A percentile compares a stretch with the other conserved stretches of the same genome.
Conservation (phyloP, 2,113 vertebrate genomes). For the Murina feae region DNA sequence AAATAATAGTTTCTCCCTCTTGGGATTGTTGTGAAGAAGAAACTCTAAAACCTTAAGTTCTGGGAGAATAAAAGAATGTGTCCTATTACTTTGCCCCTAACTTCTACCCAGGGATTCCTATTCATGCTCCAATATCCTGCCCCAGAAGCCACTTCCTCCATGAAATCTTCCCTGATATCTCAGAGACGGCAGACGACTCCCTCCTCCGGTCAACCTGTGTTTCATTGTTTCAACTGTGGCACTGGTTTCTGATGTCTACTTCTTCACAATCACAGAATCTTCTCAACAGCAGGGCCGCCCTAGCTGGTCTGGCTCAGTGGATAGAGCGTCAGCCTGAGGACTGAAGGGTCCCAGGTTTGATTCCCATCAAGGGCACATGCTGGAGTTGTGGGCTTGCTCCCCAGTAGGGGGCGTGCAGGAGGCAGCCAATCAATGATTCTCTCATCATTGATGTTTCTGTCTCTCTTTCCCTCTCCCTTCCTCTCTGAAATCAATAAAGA, state of each 20-base stretch:
- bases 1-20: not conserved
- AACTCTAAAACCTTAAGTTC: not conserved
- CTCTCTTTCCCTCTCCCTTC: too few species aligned
- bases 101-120: not conserved
- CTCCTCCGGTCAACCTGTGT: not conserved
- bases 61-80: not conserved
- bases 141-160: not conserved
- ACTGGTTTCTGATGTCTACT: not conserved
- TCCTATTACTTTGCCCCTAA: not conserved
- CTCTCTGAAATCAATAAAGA: too few species aligned
- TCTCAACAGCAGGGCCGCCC: not conserved
- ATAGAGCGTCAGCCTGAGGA: too few species aligned
- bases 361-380: too few species aligned
- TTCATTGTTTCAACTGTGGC: not conserved
- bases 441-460: too few species aligned
- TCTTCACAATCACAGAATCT: not conserved
- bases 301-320: too few species aligned
- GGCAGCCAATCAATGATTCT: too few species aligned
- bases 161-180: not conserved
- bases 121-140: not conserved
- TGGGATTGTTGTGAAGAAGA: not conserved
- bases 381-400: too few species aligned
- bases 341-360: too few species aligned
- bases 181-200: not conserved
- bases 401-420: too few species aligned